Conservation (phyloP, 2,113 vertebrate species). For the Malaclemys terrapin region DNA sequence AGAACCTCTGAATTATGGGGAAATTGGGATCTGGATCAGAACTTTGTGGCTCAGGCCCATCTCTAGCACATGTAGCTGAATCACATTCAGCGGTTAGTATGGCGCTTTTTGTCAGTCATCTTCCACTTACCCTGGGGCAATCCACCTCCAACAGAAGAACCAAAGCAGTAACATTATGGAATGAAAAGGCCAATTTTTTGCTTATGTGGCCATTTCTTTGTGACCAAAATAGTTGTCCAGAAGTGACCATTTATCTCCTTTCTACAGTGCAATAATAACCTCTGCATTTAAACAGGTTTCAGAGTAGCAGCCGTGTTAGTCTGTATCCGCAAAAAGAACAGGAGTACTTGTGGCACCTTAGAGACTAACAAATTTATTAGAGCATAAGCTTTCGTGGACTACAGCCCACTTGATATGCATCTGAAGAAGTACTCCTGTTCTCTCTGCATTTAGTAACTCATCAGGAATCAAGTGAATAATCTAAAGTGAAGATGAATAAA, state of each 20-base stretch:
- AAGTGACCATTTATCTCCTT: neutral
- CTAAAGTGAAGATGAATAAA: neutral
- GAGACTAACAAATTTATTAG: no score
- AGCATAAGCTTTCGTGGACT: no score
- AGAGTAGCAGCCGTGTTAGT: no score
- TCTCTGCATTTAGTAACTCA: neutral
- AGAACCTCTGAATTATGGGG: neutral
- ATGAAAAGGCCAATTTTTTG: neutral
- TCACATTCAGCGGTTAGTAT: fast-evolving
- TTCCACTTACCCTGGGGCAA: neutral
- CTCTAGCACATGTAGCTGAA: neutral
- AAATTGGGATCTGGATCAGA: neutral
- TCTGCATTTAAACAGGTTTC: neutral
- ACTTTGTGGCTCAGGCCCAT: neutral
- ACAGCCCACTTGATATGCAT: no score
- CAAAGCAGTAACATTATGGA: neutral
- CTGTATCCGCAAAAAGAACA: no score
- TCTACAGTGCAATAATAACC: neutral
- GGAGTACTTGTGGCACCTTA: no score
- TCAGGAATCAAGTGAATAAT: neutral
- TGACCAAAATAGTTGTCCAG: neutral
- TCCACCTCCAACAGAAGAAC: neutral
- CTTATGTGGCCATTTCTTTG: neutral
- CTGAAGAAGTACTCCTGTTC: no score
- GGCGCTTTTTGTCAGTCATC: neutral